phyloP scores from a whole-genome alignment of 2,113 vertebrate species.

The Chlamydotis undulata region DNA sequence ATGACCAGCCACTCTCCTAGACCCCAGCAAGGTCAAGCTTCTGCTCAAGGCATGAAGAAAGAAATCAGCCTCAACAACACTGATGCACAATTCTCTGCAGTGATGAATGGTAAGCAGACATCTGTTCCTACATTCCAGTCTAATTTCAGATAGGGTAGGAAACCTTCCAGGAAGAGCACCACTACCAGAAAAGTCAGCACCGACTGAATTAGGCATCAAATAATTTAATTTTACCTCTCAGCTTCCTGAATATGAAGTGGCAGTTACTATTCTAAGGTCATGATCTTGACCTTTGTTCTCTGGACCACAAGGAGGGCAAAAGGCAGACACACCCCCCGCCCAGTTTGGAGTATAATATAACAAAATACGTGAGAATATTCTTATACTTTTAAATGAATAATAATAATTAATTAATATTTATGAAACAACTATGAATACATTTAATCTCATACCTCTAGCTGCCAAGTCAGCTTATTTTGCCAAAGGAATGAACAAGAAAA shows the following conservation, averaged over 20 bases:
- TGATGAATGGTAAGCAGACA: not conserved
- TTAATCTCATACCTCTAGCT: not conserved
- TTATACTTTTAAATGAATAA: not conserved
- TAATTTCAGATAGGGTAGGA: not conserved
- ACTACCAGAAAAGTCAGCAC: not conserved
- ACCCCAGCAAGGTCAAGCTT: not conserved
- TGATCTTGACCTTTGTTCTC: not conserved
- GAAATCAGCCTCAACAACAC: not conserved
- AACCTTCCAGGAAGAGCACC: not conserved
- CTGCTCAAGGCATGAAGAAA: not conserved
- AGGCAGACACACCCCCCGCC: not conserved
- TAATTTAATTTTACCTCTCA: constrained; percentile 10
- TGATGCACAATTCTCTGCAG: not conserved
- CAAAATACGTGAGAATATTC: not conserved
- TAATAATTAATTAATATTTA: not conserved
- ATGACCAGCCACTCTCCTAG: not conserved
- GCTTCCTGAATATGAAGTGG: constrained; percentile 12
- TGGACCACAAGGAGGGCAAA: not conserved
- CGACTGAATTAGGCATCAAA: not conserved
- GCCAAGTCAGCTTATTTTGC: not conserved
- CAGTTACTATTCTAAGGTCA: not conserved
- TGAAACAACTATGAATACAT: not conserved
- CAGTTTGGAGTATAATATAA: not conserved
- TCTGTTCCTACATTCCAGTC: not conserved
- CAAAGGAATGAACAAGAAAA: not conserved